Evolutionary conservation across 2,888 invertebrate genomes (phyloP).

Genomic region (Agrochola lota): DNA sequence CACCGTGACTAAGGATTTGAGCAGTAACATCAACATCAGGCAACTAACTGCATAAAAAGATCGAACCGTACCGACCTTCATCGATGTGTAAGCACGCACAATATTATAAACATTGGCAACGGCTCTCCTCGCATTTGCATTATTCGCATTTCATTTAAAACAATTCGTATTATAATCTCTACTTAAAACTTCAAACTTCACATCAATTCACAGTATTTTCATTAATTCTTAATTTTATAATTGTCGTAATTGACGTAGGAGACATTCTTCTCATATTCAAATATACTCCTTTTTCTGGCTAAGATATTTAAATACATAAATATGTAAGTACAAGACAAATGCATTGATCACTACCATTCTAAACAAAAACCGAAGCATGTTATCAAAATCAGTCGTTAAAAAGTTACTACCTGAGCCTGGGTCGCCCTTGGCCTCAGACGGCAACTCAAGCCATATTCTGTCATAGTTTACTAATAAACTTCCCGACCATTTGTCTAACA

Average conservation of each 20-base stretch:
- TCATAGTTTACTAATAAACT: conserved; percentile 54
- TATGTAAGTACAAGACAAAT: conserved; percentile 2
- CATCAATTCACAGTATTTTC: conserved; percentile 8
- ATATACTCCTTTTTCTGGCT: background rate
- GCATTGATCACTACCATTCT: conserved; percentile 31
- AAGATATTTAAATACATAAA: conserved; percentile 7
- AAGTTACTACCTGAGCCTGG: conserved; percentile 63
- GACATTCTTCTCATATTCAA: background rate
- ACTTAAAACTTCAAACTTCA: background rate
- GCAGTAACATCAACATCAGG: conserved; percentile 42
- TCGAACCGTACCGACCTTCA: conserved; percentile 62
- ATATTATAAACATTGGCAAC: conserved; percentile 67
- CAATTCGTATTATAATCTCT: conserved; percentile 46
- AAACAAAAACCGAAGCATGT: conserved; percentile 46
- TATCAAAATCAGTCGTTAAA: conserved; percentile 58
- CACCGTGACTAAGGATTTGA: conserved; percentile 46
- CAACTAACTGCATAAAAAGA: conserved; percentile 60
- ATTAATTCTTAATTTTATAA: conserved; percentile 3
- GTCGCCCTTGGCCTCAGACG: conserved; percentile 57
- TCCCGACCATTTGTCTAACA: conserved; percentile 45
- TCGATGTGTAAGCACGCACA: conserved; percentile 64
- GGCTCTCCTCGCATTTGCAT: conserved; percentile 60
- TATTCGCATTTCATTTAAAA: conserved; percentile 59
- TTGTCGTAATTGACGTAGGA: background rate
- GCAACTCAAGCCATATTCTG: conserved; percentile 53